These are phyloP conservation scores for Eristalis tenax DNA, from an alignment of 2,888 invertebrate genomes.

Conservation along the genomic window DNA sequence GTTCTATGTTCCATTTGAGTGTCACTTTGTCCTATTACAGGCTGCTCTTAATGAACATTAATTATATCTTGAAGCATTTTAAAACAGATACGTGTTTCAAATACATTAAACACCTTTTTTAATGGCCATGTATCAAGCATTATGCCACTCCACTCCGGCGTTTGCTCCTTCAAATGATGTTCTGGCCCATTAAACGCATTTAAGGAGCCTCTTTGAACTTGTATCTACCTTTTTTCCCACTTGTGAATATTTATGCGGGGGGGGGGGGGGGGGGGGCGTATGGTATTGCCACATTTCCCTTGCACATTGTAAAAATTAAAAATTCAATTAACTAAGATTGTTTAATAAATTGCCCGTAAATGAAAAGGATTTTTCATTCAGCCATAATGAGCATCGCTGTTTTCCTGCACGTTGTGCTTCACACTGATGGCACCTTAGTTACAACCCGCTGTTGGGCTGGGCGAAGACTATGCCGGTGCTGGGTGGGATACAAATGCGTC, in stretches of 20 bases:
- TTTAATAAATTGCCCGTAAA: conserved; percentile 54
- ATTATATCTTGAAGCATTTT: conserved; percentile 20
- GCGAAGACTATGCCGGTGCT: background rate
- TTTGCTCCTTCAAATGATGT: conserved; percentile 10
- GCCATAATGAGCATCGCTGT: conserved; percentile 32
- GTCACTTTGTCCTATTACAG: background rate
- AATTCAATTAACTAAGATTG: conserved; percentile 65
- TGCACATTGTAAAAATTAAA: conserved; percentile 52
- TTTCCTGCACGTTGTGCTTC: background rate
- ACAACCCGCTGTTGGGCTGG: background rate
- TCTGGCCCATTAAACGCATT: conserved; percentile 26
- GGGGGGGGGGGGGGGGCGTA: no score
- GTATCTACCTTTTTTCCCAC: background rate
- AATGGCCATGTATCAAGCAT: background rate
- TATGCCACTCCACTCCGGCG: background rate
- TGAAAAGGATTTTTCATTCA: conserved; percentile 47
- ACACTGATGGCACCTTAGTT: background rate
- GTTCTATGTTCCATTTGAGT: background rate
- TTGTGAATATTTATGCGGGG: background rate
- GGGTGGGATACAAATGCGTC: conserved; percentile 19
- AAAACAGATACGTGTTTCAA: conserved; percentile 15
- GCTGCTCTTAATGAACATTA: conserved; percentile 26
- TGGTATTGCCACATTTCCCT: conserved; percentile 31
- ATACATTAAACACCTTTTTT: conserved; percentile 28
- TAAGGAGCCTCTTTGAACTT: conserved; percentile 23